Evolutionary conservation across 2,113 vertebrate genomes (phyloP).

Genomic region (Eidolon helvum): DNA sequence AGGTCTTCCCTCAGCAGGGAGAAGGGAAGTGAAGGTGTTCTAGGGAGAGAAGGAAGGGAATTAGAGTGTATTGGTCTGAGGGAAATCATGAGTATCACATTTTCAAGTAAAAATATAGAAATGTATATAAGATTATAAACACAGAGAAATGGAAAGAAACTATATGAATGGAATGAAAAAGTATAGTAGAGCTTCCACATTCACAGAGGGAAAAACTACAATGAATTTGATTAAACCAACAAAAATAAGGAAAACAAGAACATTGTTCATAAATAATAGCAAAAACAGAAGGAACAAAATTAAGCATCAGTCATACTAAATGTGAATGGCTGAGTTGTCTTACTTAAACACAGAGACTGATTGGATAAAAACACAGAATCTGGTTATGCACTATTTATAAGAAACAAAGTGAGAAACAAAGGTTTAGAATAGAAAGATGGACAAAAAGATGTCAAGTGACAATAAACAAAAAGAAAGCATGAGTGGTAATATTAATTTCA

Average conservation of each 20-base stretch:
- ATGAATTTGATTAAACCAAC: background rate
- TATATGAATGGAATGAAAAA: background rate
- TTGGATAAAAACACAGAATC: background rate
- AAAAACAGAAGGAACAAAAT: background rate
- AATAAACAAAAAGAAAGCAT: background rate
- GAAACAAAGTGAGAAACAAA: background rate
- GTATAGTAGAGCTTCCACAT: background rate
- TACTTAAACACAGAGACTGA: background rate
- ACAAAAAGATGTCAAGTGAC: background rate
- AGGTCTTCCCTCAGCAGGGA: background rate
- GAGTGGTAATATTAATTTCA: background rate
- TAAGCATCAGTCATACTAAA: background rate
- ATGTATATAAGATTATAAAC: background rate
- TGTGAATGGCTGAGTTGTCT: background rate
- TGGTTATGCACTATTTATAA: background rate
- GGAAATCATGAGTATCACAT: background rate
- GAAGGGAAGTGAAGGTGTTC: background rate
- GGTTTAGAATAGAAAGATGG: background rate
- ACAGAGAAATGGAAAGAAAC: background rate
- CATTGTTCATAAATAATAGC: background rate
- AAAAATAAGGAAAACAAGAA: constrained; percentile 25
- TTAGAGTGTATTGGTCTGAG: background rate
- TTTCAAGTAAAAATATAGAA: background rate
- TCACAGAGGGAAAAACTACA: background rate
- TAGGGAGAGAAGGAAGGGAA: background rate